Percentiles rank a stretch among this genome's conserved stretches.
These are phyloP conservation scores for Formica exsecta DNA, from an alignment of 1,140 invertebrate genomes.

Conservation along the genomic window DNA sequence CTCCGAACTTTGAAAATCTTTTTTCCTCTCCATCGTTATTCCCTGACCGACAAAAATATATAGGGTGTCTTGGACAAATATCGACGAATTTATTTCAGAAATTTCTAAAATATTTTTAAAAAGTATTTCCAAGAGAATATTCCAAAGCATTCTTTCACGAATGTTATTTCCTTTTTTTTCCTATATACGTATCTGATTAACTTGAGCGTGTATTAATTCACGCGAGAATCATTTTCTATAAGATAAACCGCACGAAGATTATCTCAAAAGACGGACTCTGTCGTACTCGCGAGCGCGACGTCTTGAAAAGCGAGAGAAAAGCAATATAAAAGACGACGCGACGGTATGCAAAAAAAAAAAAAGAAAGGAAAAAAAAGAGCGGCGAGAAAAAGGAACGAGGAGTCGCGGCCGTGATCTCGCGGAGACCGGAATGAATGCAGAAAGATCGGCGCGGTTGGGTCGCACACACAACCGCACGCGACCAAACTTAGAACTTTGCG, in stretches of 20 bases:
- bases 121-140: too few species aligned
- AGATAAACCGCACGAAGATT: background rate
- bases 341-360: slow-evolving; percentile 24
- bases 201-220: background rate
- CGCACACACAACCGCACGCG: background rate
- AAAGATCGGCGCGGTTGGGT: slow-evolving; percentile 54
- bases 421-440: slow-evolving; percentile 54
- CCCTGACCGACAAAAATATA: too few species aligned
- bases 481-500: slow-evolving; percentile 42
- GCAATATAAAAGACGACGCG: slow-evolving; percentile 5
- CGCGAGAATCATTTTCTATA: background rate
- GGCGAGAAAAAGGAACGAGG: slow-evolving; percentile 43
- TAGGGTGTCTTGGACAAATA: too few species aligned
- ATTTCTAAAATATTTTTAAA: too few species aligned
- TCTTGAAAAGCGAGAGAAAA: slow-evolving; percentile 49
- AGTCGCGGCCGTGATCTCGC: slow-evolving; percentile 57
- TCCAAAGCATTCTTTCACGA: too few species aligned
- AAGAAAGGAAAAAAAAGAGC: slow-evolving; percentile 18
- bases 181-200: too few species aligned
- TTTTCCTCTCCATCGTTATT: too few species aligned
- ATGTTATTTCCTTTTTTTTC: too few species aligned
- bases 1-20: background rate
- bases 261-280: background rate
- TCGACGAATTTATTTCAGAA: too few species aligned
- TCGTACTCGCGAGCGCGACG: background rate